These are phyloP conservation scores for Ramazzottius varieornatus DNA, from an alignment of 2,888 invertebrate genomes.

Conservation along the genomic window DNA sequence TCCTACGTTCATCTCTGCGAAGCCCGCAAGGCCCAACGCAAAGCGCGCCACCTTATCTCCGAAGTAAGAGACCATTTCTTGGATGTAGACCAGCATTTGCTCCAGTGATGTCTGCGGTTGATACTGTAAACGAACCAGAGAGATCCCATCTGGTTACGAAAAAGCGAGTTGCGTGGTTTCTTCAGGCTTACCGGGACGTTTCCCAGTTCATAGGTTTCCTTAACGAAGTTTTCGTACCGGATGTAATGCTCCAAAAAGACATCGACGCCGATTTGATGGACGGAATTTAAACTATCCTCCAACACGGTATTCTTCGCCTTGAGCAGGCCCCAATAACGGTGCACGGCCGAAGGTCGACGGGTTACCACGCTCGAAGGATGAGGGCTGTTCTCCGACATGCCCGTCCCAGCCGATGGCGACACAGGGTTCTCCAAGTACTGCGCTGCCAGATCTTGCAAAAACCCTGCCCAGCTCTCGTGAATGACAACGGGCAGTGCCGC, in stretches of 20 bases:
- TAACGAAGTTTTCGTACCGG: background rate
- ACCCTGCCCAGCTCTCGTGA: no score
- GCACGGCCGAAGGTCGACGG: background rate
- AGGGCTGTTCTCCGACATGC: background rate
- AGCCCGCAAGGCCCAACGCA: background rate
- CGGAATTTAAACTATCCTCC: background rate
- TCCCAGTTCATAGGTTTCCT: no score
- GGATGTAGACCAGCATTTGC: background rate
- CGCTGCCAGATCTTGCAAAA: no score
- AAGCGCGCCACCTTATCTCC: background rate
- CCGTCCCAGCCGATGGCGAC: background rate
- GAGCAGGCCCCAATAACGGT: background rate
- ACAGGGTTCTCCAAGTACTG: background rate
- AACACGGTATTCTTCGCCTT: background rate
- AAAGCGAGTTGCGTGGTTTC: no score
- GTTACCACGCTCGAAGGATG: no score
- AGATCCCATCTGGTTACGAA: no score
- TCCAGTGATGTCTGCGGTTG: background rate
- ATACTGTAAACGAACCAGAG: no score
- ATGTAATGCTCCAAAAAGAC: background rate
- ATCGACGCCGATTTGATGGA: background rate
- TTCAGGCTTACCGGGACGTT: no score
- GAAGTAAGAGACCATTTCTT: background rate
- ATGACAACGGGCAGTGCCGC: no score
- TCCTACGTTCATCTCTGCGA: background rate